Evolutionary conservation across 2,113 vertebrate genomes (phyloP), one percentile per base, ranked within the genome.

Genomic region (Pollimyrus isidori): DNA sequence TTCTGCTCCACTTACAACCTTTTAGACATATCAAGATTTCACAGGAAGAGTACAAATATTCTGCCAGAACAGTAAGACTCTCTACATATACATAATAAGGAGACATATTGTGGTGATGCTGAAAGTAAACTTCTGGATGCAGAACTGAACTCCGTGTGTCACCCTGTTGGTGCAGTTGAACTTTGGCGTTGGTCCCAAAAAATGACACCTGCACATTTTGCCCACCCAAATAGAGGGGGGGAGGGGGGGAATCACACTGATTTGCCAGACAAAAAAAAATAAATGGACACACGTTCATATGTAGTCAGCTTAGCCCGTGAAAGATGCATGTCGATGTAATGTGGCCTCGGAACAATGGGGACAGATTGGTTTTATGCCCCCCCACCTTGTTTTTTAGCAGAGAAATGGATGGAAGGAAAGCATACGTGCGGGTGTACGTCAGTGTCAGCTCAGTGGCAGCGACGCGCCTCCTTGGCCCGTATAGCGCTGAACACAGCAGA

Each of bases 251-350:
- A 92, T 89, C 89, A 94, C 90, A 91, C 85, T 93, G 89, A 92
- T 92, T 87, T 91, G 87, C 88, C 93, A 90, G 89, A 93, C 91
- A 88, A 89, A 92, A 88, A 92, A 88, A 92, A 93, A 65, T n/a
- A 11, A 86, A 91, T 58, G 88, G 91, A 93, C 92, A 92, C 90
- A 93, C 3, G 30, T 30, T 45, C 21, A 50, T 9, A 23, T 46
- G 39, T 48, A 93, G 90, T 90, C 92, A 93, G 91, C 91, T 90
- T 90, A 93, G 94, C 93, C 93, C 88, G 89, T 94, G 94, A 95
- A 95, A 96, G 97, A 95, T 96, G 91, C 93, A 93, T 93, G 95
- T 94, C 95, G 94, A 95, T 94, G 94, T 94, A 95, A 95, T 93
- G 95, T 92, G 90, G 91, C 93, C 92, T 92, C 92, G 93, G 94